These are phyloP conservation scores for Girardinichthys multiradiatus DNA, from an alignment of 2,113 vertebrate genomes.

Conservation along the genomic window DNA sequence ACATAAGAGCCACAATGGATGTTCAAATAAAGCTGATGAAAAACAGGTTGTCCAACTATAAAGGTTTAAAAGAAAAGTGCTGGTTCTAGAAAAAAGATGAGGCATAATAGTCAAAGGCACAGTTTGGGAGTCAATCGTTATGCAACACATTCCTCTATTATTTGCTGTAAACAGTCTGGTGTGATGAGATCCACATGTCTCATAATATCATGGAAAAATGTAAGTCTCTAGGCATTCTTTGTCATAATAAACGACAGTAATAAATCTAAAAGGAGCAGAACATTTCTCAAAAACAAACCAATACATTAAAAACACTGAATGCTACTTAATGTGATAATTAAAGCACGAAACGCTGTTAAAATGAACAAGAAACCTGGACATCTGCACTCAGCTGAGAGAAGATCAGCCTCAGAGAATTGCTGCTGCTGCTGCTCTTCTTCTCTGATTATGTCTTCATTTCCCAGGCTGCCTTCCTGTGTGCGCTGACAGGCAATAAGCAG, in stretches of 20 bases:
- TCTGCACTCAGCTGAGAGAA: no score
- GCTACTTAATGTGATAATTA: neutral
- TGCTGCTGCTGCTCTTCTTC: neutral
- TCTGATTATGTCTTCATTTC: neutral
- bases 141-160: neutral
- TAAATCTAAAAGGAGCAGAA: no score
- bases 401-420: no score
- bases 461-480: neutral
- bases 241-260: neutral
- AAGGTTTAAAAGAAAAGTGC: no score
- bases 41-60: no score
- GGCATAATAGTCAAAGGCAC: neutral
- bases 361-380: no score
- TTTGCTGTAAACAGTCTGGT: neutral
- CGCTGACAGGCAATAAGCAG: neutral
- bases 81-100: neutral
- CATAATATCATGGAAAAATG: neutral
- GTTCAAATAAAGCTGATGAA: no score
- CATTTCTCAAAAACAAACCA: neutral
- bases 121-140: neutral
- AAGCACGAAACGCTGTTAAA: neutral
- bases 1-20: no score
- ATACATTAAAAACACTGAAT: neutral
- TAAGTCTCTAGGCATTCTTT: neutral
- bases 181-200: neutral